Conservation (phyloP, 2,113 vertebrate genomes). For the Oreochromis tanganicae region DNA sequence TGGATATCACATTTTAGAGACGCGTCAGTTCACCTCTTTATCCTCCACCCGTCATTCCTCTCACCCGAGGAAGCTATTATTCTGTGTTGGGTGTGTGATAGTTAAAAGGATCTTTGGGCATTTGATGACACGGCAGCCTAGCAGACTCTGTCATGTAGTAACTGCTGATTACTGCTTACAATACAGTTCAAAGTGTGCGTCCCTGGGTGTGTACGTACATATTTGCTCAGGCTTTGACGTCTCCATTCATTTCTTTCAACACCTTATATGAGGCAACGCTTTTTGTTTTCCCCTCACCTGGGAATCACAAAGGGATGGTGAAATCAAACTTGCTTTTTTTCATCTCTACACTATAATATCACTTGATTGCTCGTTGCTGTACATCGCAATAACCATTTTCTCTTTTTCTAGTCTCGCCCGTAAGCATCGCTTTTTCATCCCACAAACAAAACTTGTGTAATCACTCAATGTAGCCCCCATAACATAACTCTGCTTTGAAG, state of each 20-base stretch:
- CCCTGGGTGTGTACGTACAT: neutral
- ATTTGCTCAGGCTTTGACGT: neutral
- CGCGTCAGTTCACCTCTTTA: neutral
- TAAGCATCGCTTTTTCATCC: neutral
- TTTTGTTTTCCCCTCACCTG: neutral
- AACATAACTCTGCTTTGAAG: neutral
- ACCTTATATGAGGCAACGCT: neutral
- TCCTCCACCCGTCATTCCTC: neutral
- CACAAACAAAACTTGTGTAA: neutral
- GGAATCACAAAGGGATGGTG: neutral
- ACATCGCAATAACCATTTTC: conserved; percentile 3
- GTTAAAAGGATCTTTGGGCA: conserved; percentile 12
- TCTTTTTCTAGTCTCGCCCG: neutral
- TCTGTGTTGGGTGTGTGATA: neutral
- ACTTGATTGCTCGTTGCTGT: neutral
- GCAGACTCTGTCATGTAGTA: conserved; percentile 3
- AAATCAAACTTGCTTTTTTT: neutral
- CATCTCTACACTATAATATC: neutral
- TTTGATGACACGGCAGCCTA: conserved; percentile 3
- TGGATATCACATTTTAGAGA: neutral
- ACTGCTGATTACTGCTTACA: conserved; percentile 19
- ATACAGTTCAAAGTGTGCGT: conserved; percentile 12
- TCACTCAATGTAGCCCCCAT: neutral
- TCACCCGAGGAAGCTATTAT: neutral
- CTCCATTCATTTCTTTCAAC: neutral